Conservation (phyloP, 37 sponge, comb jelly and placozoan species). For the Oscarella lobularis region DNA sequence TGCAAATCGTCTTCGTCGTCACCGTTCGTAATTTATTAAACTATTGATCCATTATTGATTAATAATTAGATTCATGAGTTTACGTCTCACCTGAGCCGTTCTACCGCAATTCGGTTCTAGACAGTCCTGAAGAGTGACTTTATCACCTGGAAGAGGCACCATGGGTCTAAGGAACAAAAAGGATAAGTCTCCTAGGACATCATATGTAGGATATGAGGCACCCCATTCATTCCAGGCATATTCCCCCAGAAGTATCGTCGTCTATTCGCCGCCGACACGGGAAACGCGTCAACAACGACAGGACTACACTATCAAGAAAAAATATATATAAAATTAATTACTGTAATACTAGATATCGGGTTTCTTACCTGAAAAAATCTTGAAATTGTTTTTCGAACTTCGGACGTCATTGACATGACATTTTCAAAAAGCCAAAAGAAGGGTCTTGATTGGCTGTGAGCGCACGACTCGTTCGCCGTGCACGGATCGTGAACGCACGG, state of each 20-base stretch:
- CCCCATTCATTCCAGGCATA: conserved; percentile 65
- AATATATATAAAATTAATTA: neutral
- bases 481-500: conserved; percentile 14
- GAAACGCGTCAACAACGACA: conserved; percentile 69
- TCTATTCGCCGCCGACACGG: conserved; percentile 65
- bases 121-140: conserved; percentile 67
- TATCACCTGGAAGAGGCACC: conserved; percentile 43
- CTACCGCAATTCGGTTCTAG: conserved; percentile 67
- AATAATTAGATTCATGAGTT: neutral
- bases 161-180: conserved; percentile 11
- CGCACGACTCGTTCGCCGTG: no score
- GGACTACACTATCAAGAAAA: conserved; percentile 29
- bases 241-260: conserved; percentile 85
- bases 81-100: conserved; percentile 44
- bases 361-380: conserved; percentile 67
- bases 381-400: conserved; percentile 64
- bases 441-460: conserved; percentile 54
- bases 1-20: conserved; percentile 83
- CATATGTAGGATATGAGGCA: no score
- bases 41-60: conserved; percentile 6
- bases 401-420: conserved; percentile 78
- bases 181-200: no score
- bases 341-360: neutral
- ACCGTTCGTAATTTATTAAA: conserved; percentile 54
- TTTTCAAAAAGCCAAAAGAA: conserved; percentile 97